These are phyloP conservation scores for Cerastis leucographa DNA, from an alignment of 2,888 invertebrate species.

Conservation along the genomic window DNA sequence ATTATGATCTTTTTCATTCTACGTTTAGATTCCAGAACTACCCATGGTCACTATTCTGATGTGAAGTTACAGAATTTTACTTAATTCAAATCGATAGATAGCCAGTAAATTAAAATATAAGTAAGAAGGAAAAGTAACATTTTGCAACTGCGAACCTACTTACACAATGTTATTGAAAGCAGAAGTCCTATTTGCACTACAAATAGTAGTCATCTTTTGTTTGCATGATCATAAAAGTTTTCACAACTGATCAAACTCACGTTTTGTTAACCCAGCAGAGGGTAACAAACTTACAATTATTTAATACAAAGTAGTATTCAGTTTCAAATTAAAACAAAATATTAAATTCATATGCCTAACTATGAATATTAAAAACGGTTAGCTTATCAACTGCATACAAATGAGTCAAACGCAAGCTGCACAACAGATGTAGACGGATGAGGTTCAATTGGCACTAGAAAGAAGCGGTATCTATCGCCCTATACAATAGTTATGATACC, in stretches of 20 bases:
- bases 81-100: not conserved
- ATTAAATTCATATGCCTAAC: constrained; percentile 4
- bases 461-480: constrained; percentile 33
- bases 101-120: not conserved
- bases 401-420: constrained; percentile 27
- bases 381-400: constrained; percentile 16
- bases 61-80: not conserved
- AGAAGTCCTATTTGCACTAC: constrained; percentile 14
- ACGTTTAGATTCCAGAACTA: not conserved
- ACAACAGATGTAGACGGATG: constrained; percentile 38
- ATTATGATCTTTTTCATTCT: too few species aligned
- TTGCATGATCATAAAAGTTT: constrained; percentile 26
- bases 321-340: not conserved
- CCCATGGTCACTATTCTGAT: not conserved
- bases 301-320: not conserved
- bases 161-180: constrained; percentile 8
- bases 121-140: not conserved
- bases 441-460: constrained; percentile 58
- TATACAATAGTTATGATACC: constrained; percentile 34
- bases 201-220: constrained; percentile 32
- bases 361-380: constrained; percentile 22
- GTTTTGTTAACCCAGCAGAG: constrained; percentile 28
- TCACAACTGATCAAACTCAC: constrained; percentile 49
- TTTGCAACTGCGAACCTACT: not conserved
- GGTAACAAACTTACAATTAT: constrained; percentile 42